These are phyloP conservation scores for Heterotis niloticus DNA, from an alignment of 2,113 vertebrate species.

Conservation along the genomic window DNA sequence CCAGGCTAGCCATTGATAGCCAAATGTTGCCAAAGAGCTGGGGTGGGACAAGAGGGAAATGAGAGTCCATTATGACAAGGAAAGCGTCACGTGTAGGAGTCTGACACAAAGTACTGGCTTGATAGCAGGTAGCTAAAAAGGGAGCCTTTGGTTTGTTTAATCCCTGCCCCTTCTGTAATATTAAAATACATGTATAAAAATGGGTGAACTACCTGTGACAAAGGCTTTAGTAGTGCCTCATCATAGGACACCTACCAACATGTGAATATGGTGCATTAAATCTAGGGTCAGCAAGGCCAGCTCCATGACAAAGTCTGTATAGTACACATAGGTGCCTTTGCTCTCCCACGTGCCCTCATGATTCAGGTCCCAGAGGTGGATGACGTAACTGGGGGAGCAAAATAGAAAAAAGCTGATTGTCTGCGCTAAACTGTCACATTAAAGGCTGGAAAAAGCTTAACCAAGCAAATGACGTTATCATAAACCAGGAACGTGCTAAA, in stretches of 20 bases:
- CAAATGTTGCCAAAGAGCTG: slow-evolving; percentile 86
- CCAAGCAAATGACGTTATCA: too few species aligned
- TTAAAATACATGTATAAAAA: too few species aligned
- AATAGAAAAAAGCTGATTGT: too few species aligned
- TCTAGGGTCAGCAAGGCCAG: slow-evolving; percentile 85
- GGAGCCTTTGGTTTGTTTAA: too few species aligned
- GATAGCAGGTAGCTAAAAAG: too few species aligned
- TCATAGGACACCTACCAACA: slow-evolving; percentile 71
- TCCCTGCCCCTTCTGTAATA: too few species aligned
- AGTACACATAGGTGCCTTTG: slow-evolving; percentile 92
- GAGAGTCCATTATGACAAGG: not conserved
- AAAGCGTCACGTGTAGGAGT: not conserved
- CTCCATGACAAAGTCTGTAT: slow-evolving; percentile 97
- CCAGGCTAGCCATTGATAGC: slow-evolving; percentile 96
- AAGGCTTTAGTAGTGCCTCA: too few species aligned
- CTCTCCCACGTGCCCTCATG: slow-evolving; percentile 94
- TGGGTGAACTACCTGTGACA: too few species aligned
- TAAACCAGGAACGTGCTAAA: too few species aligned
- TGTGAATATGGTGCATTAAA: slow-evolving; percentile 95
- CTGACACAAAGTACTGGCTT: not conserved
- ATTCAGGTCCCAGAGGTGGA: slow-evolving; percentile 95
- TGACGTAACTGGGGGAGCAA: slow-evolving; percentile 76
- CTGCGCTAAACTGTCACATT: too few species aligned
- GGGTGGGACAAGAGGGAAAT: not conserved
- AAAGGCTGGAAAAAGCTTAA: too few species aligned